A percentile compares a stretch with the other conserved stretches of the same genome.
phyloP scores from a whole-genome alignment of 30 jellyfish, hydroid and myxozoan genomes.

The Sanderia malayensis region DNA sequence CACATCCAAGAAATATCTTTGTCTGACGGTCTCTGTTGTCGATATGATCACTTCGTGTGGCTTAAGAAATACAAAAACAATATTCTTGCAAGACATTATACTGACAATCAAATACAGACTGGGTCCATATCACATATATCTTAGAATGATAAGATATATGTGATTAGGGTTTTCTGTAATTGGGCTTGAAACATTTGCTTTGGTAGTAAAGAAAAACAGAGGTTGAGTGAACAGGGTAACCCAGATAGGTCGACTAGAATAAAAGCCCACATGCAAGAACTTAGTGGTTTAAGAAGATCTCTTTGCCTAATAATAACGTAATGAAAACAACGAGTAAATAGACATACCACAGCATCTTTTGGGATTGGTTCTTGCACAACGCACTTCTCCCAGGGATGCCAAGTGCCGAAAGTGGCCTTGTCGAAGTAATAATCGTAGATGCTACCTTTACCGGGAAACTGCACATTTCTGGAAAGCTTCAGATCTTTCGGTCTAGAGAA shows the following conservation, averaged over 20 bases:
- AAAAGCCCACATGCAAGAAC: too few relatives aligned
- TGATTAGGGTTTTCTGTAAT: too few relatives aligned
- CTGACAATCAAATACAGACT: too few relatives aligned
- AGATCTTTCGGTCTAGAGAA: conserved; percentile 37
- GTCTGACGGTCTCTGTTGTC: conserved; percentile 55
- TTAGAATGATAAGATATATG: too few relatives aligned
- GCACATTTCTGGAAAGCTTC: conserved; percentile 55
- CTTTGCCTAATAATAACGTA: too few relatives aligned
- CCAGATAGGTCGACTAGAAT: too few relatives aligned
- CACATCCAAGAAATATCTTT: conserved; percentile 41
- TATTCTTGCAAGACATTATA: not conserved
- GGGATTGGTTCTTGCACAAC: conserved; percentile 46
- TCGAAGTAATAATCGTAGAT: conserved; percentile 53
- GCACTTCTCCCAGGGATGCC: conserved; percentile 70
- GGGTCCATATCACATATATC: too few relatives aligned
- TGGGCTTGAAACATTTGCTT: too few relatives aligned
- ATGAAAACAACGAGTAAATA: too few relatives aligned
- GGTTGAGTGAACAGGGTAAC: too few relatives aligned
- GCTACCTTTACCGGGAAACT: conserved; percentile 55
- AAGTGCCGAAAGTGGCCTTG: conserved; percentile 59
- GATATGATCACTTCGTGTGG: conserved; percentile 62
- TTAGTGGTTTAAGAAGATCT: too few relatives aligned
- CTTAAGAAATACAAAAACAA: not conserved
- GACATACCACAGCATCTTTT: conserved; percentile 57
- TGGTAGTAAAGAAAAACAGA: too few relatives aligned